These are phyloP conservation scores for Rhinolophus sinicus DNA, from an alignment of 2,113 vertebrate genomes.

Conservation along the genomic window DNA sequence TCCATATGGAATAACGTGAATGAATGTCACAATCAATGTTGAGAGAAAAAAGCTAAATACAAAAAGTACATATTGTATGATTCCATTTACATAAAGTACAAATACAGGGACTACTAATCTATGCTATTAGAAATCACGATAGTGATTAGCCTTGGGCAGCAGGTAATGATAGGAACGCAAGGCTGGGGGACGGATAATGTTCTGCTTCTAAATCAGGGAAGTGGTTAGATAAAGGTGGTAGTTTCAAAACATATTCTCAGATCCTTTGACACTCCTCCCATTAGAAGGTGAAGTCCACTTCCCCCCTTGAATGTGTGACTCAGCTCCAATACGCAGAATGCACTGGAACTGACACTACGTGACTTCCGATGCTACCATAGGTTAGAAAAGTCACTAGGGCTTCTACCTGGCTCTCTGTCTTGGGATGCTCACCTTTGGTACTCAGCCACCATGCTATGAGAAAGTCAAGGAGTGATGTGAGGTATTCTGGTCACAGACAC, in stretches of 20 bases:
- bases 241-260: neutral
- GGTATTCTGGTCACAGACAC: neutral
- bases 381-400: neutral
- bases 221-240: neutral
- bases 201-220: neutral
- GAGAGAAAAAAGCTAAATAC: neutral
- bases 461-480: neutral
- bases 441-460: neutral
- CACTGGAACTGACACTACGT: neutral
- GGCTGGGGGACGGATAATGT: neutral
- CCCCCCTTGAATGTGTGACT: neutral
- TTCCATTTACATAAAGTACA: neutral
- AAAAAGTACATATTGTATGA: neutral
- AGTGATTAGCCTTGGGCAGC: neutral
- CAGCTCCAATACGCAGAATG: neutral
- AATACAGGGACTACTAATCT: neutral
- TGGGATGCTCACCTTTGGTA: neutral
- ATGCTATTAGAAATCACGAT: neutral
- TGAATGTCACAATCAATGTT: neutral
- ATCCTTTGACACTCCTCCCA: neutral
- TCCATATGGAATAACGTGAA: neutral
- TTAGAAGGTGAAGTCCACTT: neutral
- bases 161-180: neutral
- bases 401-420: neutral
- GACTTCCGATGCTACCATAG: neutral